These are phyloP conservation scores for Athene noctua DNA, from an alignment of 2,113 vertebrate species.

Conservation along the genomic window DNA sequence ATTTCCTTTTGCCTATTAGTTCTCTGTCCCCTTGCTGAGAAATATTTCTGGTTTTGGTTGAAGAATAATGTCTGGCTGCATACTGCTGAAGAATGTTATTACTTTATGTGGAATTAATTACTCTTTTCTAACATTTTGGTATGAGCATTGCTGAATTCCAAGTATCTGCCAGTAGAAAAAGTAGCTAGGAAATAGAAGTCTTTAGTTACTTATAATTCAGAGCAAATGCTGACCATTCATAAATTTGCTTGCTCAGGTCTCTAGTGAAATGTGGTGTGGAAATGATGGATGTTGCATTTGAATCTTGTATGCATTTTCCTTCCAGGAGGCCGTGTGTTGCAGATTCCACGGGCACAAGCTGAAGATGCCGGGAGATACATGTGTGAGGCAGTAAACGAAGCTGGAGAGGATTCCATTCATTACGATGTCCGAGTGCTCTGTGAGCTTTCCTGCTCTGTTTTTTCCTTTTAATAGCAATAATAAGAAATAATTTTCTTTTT, in stretches of 20 bases:
- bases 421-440: conserved; percentile 88
- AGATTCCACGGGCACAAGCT: conserved; percentile 82
- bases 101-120: neutral
- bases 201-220: neutral
- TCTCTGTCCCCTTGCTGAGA: neutral
- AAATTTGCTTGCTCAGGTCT: neutral
- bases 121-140: neutral
- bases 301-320: neutral
- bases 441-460: conserved; percentile 71
- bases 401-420: conserved; percentile 92
- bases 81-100: neutral
- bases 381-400: conserved; percentile 93
- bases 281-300: neutral
- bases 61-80: neutral
- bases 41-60: neutral
- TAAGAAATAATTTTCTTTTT: neutral
- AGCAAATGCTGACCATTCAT: neutral
- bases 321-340: conserved; percentile 88
- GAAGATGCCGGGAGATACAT: conserved; percentile 88
- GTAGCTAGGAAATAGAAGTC: neutral
- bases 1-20: neutral
- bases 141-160: neutral
- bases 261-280: neutral
- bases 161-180: neutral
- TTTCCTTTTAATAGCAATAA: neutral